Evolutionary conservation across 2,797 vertebrate species (phyloP).

Genomic region (Tiaroga cobitis): DNA sequence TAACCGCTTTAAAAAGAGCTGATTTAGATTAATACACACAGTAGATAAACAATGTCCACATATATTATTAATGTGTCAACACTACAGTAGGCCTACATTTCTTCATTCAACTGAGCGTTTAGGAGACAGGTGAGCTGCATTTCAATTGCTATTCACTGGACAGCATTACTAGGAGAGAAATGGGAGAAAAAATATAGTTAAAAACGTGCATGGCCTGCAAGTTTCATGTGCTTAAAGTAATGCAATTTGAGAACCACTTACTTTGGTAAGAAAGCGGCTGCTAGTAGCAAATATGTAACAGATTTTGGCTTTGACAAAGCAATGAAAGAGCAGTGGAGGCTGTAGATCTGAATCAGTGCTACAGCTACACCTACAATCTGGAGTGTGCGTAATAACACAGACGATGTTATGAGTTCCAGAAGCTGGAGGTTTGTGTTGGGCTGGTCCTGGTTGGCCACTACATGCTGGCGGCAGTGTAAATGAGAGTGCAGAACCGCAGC

Average conservation of each 20-base stretch:
- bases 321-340: not conserved
- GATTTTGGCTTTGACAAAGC: not conserved
- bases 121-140: no score
- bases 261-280: not conserved
- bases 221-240: not conserved
- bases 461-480: slow-evolving; percentile 66
- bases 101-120: not conserved
- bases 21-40: not conserved
- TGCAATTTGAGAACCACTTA: not conserved
- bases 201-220: not conserved
- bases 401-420: slow-evolving; percentile 56
- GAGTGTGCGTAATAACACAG: slow-evolving; percentile 32
- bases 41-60: not conserved
- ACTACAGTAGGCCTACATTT: not conserved
- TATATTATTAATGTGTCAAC: not conserved
- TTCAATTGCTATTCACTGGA: no score
- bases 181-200: not conserved
- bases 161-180: not conserved
- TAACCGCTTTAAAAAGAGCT: not conserved
- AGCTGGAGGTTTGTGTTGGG: slow-evolving; percentile 55
- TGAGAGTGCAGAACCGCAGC: slow-evolving; percentile 71
- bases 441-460: slow-evolving; percentile 57
- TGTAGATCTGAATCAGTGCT: not conserved
- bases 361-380: not conserved
- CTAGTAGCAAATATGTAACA: not conserved